Percentiles rank a stretch among this genome's conserved stretches.
These are phyloP conservation scores for Abrostola triplasia DNA, from an alignment of 2,888 invertebrate genomes.

Conservation along the genomic window DNA sequence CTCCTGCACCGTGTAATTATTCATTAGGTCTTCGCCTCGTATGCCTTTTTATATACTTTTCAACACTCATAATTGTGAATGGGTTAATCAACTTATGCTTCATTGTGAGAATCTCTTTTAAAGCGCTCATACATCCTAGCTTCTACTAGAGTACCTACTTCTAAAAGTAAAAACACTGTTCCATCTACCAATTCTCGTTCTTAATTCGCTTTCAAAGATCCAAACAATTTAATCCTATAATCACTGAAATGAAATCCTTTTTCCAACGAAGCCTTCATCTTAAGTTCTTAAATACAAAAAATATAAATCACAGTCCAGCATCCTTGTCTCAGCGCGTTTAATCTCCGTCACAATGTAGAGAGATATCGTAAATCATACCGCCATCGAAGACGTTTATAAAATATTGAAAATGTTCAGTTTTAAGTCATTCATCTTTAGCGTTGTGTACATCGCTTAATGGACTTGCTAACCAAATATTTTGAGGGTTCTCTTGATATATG, in stretches of 20 bases:
- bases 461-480: constrained; percentile 45
- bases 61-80: constrained; percentile 36
- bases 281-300: constrained; percentile 44
- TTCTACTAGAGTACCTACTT: neutral
- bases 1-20: constrained; percentile 37
- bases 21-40: constrained; percentile 38
- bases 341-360: constrained; percentile 57
- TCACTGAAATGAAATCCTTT: constrained; percentile 34
- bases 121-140: constrained; percentile 6
- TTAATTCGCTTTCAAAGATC: constrained; percentile 22
- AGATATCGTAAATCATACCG: constrained; percentile 58
- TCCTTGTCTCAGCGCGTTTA: constrained; percentile 50
- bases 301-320: constrained; percentile 53
- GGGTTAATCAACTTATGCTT: constrained; percentile 44
- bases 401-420: constrained; percentile 56
- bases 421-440: constrained; percentile 53
- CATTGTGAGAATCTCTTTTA: constrained; percentile 23
- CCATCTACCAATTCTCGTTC: constrained; percentile 4
- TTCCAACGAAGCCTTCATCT: constrained; percentile 40
- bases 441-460: constrained; percentile 46
- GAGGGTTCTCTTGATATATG: constrained; percentile 38
- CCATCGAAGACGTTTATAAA: constrained; percentile 59
- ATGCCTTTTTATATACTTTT: constrained; percentile 48
- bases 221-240: constrained; percentile 34
- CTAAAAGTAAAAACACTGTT: neutral